A percentile compares a stretch with the other conserved stretches of the same genome.
phyloP scores from a whole-genome alignment of 2,797 vertebrate species.

The Acanthis flammea region DNA sequence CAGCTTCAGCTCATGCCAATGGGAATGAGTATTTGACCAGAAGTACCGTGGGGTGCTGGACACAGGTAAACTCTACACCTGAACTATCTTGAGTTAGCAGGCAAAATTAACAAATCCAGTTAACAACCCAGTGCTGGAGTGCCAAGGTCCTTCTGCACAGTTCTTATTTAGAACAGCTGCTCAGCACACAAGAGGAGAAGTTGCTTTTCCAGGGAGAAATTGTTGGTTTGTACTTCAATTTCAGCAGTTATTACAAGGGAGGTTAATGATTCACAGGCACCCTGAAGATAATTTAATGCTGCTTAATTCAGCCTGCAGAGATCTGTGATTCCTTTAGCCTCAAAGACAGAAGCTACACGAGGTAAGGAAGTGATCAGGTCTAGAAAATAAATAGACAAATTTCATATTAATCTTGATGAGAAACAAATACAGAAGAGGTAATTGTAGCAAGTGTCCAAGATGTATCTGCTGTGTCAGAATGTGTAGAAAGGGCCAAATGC shows the following conservation, averaged over 20 bases:
- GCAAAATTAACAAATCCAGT: background rate
- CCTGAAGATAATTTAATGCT: background rate
- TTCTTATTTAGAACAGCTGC: background rate
- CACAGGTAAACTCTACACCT: background rate
- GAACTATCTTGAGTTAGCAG: background rate
- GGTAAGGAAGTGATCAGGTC: background rate
- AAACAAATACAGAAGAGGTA: background rate
- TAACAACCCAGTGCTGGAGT: background rate
- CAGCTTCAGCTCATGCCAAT: background rate
- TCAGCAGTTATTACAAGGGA: background rate
- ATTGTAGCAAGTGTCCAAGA: background rate
- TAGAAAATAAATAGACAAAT: background rate
- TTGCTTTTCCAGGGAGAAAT: background rate
- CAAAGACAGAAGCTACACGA: background rate
- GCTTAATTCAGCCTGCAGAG: background rate
- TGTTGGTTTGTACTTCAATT: background rate
- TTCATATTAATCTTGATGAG: background rate
- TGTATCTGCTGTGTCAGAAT: background rate
- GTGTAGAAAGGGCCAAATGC: background rate
- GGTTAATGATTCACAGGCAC: background rate
- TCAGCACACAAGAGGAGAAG: background rate
- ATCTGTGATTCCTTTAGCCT: background rate
- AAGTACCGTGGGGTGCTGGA: background rate
- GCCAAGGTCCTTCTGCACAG: background rate
- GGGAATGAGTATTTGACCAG: background rate